Base-by-base conservation (phyloP, 2,888 invertebrate genomes). In the Epistrophe grossulariae region DNA sequence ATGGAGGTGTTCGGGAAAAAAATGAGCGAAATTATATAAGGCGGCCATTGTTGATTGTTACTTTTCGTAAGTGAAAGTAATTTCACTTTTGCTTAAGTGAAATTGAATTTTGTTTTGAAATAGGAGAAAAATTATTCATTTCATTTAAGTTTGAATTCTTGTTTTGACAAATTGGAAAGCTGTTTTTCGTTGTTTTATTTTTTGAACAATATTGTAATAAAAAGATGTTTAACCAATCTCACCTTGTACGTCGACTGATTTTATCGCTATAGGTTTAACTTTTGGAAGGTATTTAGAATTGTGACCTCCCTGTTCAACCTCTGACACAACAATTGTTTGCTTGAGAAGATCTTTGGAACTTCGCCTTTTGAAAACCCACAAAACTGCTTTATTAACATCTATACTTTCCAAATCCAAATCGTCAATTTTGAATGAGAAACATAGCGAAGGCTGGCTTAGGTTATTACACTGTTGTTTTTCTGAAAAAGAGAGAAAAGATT, bases 261-360 rank as follows among this genome's bases (percentile, higher is more conserved):
- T 95, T 89, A 96, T 96, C 28, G 96, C 96, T 84, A 97, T 95
- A 1, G 96, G 95, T 89, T 95, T 96, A n/a, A 95, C 96, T 93
- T 96, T 95, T 90, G 95, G 95, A 90, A 96, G 95, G 92, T 96
- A 95, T 90, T 95, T 95, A 89, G 89, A 94, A 94, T 76, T 93
- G 90, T 92, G 95, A 95, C 96, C 96, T 95, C 90, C 85, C 57
- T 96, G 96, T 10, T 96, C 96, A 15, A 97, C 95, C 91, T 97
- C 97, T 0, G 96, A 96, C 64, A 97, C 95, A 31, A 96, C 95
- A 90, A 97, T 96, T 0, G 96, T 96, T 90, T 96, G 96, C 52
- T 91, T 89, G 2, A 80, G 73, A 4, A 80, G 76, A 38, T 89
- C 40, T 13, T 88, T 90, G 1, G 83, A 84, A 62, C 91, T 90